These are phyloP conservation scores for Amphibalanus amphitrite DNA, from an alignment of 1,140 invertebrate genomes.

Conservation along the genomic window DNA sequence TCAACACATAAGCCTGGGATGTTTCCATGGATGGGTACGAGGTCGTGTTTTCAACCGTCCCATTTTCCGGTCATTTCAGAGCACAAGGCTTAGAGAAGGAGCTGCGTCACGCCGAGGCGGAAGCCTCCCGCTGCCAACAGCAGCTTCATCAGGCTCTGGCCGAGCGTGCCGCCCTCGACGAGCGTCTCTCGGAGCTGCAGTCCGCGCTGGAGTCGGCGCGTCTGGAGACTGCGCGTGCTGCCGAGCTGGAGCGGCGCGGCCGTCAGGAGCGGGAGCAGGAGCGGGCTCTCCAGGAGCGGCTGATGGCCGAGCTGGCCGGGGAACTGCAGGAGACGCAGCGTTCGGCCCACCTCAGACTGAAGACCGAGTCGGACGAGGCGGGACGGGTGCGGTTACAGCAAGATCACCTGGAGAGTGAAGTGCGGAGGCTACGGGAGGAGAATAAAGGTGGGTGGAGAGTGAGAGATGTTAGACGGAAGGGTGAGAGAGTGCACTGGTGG, in stretches of 20 bases:
- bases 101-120: constrained; percentile 52
- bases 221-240: background rate
- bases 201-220: background rate
- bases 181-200: background rate
- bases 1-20: too few relatives aligned
- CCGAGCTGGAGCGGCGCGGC: background rate
- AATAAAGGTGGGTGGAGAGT: constrained; percentile 66
- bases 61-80: constrained; percentile 24
- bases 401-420: constrained; percentile 32
- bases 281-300: constrained; percentile 27
- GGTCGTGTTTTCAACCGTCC: too few relatives aligned
- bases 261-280: background rate
- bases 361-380: constrained; percentile 22
- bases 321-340: constrained; percentile 50
- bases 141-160: background rate
- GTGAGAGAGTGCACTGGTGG: too few relatives aligned
- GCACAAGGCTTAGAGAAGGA: constrained; percentile 61
- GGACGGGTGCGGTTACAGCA: constrained; percentile 24
- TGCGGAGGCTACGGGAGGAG: constrained; percentile 37
- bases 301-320: constrained; percentile 26
- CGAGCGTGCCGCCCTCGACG: background rate
- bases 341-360: constrained; percentile 42
- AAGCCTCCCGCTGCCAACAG: constrained; percentile 37
- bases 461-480: too few relatives aligned
- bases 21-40: too few relatives aligned